Evolutionary conservation across 2,888 invertebrate species (phyloP).

Genomic region (Amiota minor): DNA sequence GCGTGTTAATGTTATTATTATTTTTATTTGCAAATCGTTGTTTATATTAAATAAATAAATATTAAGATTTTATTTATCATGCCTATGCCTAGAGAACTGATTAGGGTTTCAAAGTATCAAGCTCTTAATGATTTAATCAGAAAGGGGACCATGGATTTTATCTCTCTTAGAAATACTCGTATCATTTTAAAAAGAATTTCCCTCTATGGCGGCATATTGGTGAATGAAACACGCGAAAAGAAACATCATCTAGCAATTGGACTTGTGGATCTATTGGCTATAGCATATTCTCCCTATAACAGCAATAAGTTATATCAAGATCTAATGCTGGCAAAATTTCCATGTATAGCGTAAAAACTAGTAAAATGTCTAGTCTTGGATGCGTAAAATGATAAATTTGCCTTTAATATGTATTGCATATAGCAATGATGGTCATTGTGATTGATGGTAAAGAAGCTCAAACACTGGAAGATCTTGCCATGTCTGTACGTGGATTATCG

Average conservation of each 20-base stretch:
- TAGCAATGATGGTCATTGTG: conserved; percentile 94
- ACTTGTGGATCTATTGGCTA: conserved; percentile 96
- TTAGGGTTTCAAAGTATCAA: too few relatives aligned
- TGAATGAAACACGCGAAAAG: conserved; percentile 88
- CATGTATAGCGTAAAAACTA: conserved; percentile 90
- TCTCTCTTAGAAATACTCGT: too few relatives aligned
- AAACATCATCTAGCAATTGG: conserved; percentile 90
- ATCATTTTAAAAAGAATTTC: too few relatives aligned
- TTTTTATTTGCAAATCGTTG: too few relatives aligned
- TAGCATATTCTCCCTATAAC: conserved; percentile 95
- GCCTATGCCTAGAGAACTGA: too few relatives aligned
- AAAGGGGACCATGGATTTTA: too few relatives aligned
- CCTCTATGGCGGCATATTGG: too few relatives aligned
- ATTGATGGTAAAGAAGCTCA: conserved; percentile 91
- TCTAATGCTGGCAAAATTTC: conserved; percentile 96
- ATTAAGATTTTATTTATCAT: too few relatives aligned
- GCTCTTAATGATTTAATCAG: too few relatives aligned
- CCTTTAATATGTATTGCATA: conserved; percentile 95
- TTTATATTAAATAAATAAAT: too few relatives aligned
- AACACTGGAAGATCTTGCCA: conserved; percentile 96
- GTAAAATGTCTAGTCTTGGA: conserved; percentile 92
- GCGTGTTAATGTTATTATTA: conserved; percentile 5
- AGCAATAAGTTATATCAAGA: conserved; percentile 93
- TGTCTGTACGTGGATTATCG: conserved; percentile 94
- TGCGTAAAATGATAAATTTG: conserved; percentile 93